Evolutionary conservation across 2,113 vertebrate species (phyloP), one percentile per base, ranked within the genome.

Genomic region (Sander vitreus): DNA sequence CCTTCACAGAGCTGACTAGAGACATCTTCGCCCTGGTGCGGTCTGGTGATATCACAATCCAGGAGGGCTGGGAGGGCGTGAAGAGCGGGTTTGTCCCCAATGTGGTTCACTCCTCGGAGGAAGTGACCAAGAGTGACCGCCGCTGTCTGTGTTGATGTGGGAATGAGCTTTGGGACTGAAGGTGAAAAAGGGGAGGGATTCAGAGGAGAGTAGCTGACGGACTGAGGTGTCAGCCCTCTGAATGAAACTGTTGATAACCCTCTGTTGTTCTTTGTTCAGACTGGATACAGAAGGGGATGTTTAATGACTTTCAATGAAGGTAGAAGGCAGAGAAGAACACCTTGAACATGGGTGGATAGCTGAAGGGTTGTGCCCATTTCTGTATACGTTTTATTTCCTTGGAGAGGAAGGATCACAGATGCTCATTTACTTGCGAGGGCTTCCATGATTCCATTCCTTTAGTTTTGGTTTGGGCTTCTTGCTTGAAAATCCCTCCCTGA

Each of bases 51-150:
- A 99, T 99, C 91, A 96, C 96, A 1, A 98, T 99, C 94, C 97
- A 99, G 94, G 98, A 99, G 93, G 98, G 98, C 74, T 99, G 98
- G 98, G 98, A 99, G 92, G 98, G 98, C 53, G 98, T 99, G 87
- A 98, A 99, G 96, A 99, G 98, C 0, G 98, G 98, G 39, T 98
- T 99, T 58, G 98, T 99, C 63, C 98, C 98, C 62, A 99, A 99
- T 0, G 96, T 99, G 83, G 97, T 99, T 66, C 97, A 99, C 94
- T 99, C 97, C 23, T 99, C 97, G 0, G 97, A 99, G 93, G 97
- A 99, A 90, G 97, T 98, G 87, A 97, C 97, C 93, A 98, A 98
- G 92, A 97, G 97, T 78, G 97, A 98, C 92, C 96, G 98, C 90
- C 94, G 97, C 72, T 99, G 98, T 90, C 95, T 99, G 91, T 99